A percentile compares a stretch with the other conserved stretches of the same genome.
These are phyloP conservation scores for Nesogale talazaci DNA, from an alignment of 2,113 vertebrate genomes.

Conservation along the genomic window DNA sequence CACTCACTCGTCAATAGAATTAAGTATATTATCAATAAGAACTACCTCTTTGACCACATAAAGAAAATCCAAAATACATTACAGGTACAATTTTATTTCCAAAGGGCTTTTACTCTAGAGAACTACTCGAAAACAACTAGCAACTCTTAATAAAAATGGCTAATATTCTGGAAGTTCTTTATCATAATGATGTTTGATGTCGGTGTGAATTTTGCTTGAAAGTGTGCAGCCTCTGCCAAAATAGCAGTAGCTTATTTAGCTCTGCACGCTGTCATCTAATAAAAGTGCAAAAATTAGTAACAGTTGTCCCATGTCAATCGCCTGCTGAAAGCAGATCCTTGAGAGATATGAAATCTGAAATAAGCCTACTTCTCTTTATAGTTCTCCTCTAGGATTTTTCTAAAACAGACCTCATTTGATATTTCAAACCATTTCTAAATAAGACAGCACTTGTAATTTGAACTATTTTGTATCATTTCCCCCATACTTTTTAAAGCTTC, in stretches of 20 bases:
- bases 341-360: slow-evolving; percentile 67
- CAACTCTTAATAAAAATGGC: not conserved
- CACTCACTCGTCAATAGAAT: not conserved
- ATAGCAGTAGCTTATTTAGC: slow-evolving; percentile 60
- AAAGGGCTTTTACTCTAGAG: not conserved
- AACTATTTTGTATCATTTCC: slow-evolving; percentile 74
- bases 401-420: slow-evolving; percentile 68
- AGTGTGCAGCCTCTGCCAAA: slow-evolving; percentile 57
- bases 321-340: slow-evolving; percentile 67
- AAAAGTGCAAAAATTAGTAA: slow-evolving; percentile 76
- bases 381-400: slow-evolving; percentile 51
- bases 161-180: slow-evolving; percentile 44
- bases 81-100: not conserved
- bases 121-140: not conserved
- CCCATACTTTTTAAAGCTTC: slow-evolving; percentile 56
- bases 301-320: slow-evolving; percentile 74
- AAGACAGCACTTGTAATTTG: slow-evolving; percentile 72
- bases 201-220: slow-evolving; percentile 4
- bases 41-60: not conserved
- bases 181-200: not conserved
- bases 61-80: not conserved
- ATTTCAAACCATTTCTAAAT: slow-evolving; percentile 69
- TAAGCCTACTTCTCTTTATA: slow-evolving; percentile 47
- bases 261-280: slow-evolving; percentile 31
- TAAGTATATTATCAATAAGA: not conserved